Base-by-base conservation (phyloP, 2,888 invertebrate species). In the Caenorhabditis imperialis region DNA sequence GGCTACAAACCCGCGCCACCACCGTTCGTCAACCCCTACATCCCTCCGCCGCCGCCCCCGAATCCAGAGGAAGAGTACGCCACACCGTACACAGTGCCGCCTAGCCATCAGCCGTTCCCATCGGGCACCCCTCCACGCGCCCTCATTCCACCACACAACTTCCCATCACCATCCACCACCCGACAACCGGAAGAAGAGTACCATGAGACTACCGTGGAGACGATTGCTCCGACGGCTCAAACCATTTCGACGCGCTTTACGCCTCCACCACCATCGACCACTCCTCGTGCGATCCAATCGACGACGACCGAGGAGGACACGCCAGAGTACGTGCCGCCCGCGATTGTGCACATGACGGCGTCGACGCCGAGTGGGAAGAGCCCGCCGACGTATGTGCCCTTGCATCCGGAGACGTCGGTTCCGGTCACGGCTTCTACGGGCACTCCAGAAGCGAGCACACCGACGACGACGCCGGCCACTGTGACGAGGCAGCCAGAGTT, bases 1-100 rank as follows among this genome's bases (percentile, higher is more conserved):
- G 75, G 75, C 1, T 75, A 75, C 63, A 58, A 53, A 44, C 75
- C 75, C 4, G 51, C 61, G 12, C 62, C 53, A 37, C 75, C 75
- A 7, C 63, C 63, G 27, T 7, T 60, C 10, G 20, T 58, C 27
- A 75, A 75, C 23, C 75, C 69, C 6, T 75, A 75, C 30, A 20
- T 60, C 1, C 75, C 75, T 14, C 70, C 73, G 16, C 51, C 70
- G 14, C 63, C 63, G 27, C 58, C 63, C 22, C 60, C 69, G 8
- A 47, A 63, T 35, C 51, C 54, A 10, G 55, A 69, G 22, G 72
- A 74, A 42, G 74, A 74, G 20, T 77, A 74, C 38, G 71, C 60
- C 14, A 74, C 61, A 1, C 74, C 74, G 12, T 67, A 74, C 53
- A 67, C 73, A 1, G 53, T 58, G 16, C 62, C 73, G 6, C 67